These are phyloP conservation scores for Timandra comae DNA, from an alignment of 2,888 invertebrate genomes.

Conservation along the genomic window DNA sequence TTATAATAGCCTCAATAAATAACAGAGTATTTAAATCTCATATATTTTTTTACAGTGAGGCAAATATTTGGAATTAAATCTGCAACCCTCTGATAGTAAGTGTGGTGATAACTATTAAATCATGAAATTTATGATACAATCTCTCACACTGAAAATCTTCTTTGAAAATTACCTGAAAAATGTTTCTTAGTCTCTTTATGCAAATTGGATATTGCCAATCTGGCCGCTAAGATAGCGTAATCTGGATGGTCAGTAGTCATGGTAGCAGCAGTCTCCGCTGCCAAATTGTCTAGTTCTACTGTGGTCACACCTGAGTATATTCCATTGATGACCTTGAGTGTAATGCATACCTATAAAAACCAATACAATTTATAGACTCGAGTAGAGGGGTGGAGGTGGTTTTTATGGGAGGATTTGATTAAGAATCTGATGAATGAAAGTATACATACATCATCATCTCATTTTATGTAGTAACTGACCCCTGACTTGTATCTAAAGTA, in stretches of 20 bases:
- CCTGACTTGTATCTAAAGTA: too few relatives aligned
- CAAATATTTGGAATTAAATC: too few relatives aligned
- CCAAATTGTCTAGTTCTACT: slow-evolving; percentile 96
- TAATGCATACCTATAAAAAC: slow-evolving; percentile 82
- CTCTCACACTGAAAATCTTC: not conserved
- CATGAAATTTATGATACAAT: too few relatives aligned
- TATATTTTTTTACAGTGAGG: too few relatives aligned
- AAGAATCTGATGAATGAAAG: too few relatives aligned
- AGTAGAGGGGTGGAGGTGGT: too few relatives aligned
- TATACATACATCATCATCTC: not conserved
- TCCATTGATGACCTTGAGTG: slow-evolving; percentile 94
- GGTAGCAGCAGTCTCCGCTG: slow-evolving; percentile 98
- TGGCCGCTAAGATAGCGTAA: slow-evolving; percentile 91
- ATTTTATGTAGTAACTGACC: too few relatives aligned
- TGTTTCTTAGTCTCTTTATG: slow-evolving; percentile 98
- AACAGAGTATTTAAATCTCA: too few relatives aligned
- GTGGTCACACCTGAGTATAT: slow-evolving; percentile 98
- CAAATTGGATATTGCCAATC: slow-evolving; percentile 97
- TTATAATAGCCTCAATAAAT: too few relatives aligned
- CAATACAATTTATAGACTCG: not conserved
- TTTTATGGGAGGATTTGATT: too few relatives aligned
- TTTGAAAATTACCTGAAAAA: slow-evolving; percentile 83
- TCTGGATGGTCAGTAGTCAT: slow-evolving; percentile 99
- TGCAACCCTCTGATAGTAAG: too few relatives aligned
- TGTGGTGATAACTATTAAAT: too few relatives aligned